Evolutionary conservation across 2,113 vertebrate genomes (phyloP).

Genomic region (Dissostichus mawsoni): DNA sequence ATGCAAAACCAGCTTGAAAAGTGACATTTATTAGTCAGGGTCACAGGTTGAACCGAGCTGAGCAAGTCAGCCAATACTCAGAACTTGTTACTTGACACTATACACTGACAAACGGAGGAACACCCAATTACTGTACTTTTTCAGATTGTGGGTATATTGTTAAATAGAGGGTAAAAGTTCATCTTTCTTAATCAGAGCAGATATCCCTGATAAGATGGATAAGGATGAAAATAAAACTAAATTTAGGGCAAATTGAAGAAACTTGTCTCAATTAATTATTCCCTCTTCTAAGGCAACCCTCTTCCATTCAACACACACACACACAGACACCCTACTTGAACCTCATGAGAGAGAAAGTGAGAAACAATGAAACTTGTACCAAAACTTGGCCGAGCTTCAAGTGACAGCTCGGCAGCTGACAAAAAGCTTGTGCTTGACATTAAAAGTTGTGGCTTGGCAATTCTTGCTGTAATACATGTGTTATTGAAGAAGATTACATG

Average conservation of each 20-base stretch:
- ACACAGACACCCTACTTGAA: slow-evolving; percentile 26
- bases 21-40: slow-evolving; percentile 68
- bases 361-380: slow-evolving; percentile 44
- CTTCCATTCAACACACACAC: slow-evolving; percentile 10
- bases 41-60: slow-evolving; percentile 53
- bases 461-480: slow-evolving; percentile 31
- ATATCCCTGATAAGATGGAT: neutral
- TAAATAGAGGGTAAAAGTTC: neutral
- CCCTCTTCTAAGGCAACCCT: neutral
- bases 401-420: slow-evolving; percentile 14
- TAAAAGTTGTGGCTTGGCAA: slow-evolving; percentile 52
- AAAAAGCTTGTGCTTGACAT: slow-evolving; percentile 36
- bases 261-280: slow-evolving; percentile 14
- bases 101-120: slow-evolving; percentile 23
- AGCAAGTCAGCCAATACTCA: slow-evolving; percentile 34
- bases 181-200: neutral
- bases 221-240: neutral
- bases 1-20: slow-evolving; percentile 61
- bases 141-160: slow-evolving; percentile 7
- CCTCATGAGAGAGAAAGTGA: slow-evolving; percentile 36
- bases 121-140: slow-evolving; percentile 33
- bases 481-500: slow-evolving; percentile 21
- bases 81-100: slow-evolving; percentile 59
- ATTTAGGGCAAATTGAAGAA: neutral
- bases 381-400: slow-evolving; percentile 49